Conservation (phyloP, 2,797 vertebrate genomes). For the Glossophaga mutica region DNA sequence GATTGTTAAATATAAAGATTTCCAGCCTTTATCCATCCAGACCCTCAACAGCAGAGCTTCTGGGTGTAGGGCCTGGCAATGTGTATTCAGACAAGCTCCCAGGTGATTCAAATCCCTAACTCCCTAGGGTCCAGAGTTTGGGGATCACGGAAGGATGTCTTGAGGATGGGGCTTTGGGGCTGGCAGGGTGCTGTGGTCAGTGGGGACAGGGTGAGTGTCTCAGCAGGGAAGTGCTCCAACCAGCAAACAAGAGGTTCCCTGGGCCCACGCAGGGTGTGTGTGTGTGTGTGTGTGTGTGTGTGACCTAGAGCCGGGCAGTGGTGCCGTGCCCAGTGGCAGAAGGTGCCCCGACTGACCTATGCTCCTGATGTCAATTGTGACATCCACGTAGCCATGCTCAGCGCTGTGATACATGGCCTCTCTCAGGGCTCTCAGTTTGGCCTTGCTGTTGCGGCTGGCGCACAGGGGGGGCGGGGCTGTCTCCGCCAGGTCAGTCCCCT, state of each 20-base stretch:
- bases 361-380: constrained; percentile 96
- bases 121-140: not conserved
- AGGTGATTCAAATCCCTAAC: constrained; percentile 9
- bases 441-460: constrained; percentile 91
- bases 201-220: not conserved
- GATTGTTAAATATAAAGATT: constrained; percentile 77
- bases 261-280: not conserved
- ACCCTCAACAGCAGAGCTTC: constrained; percentile 67
- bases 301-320: not conserved
- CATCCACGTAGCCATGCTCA: constrained; percentile 96
- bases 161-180: not conserved
- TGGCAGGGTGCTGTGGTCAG: not conserved
- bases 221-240: not conserved
- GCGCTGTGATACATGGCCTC: constrained; percentile 99
- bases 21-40: constrained; percentile 72
- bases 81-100: constrained; percentile 58
- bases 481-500: constrained; percentile 91
- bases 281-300: accelerated
- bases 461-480: constrained; percentile 88
- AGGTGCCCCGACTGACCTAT: constrained; percentile 86
- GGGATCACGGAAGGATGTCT: not conserved
- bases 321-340: not conserved
- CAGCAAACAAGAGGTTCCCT: not conserved
- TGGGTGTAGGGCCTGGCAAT: constrained; percentile 67
- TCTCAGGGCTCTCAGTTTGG: constrained; percentile 94